Conservation (phyloP, 1,140 invertebrate genomes). For the Caenorhabditis remanei region DNA sequence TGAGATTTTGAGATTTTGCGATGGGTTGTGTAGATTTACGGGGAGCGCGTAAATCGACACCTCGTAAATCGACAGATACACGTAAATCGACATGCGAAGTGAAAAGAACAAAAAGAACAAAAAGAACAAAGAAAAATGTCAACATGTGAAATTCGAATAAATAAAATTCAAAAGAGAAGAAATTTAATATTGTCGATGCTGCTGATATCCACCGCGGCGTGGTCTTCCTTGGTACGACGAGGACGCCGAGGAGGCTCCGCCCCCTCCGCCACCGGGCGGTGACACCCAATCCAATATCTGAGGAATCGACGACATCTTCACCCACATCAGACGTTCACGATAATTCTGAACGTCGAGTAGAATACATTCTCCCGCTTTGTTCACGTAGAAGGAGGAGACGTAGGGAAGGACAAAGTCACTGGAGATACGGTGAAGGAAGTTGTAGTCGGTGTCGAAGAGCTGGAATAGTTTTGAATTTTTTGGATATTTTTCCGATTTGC, state of each 20-base stretch:
- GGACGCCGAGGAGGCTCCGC: too few species aligned
- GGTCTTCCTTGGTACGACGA: neutral
- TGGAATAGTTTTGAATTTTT: too few species aligned
- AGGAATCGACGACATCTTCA: neutral
- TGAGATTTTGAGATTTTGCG: too few species aligned
- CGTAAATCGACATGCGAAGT: too few species aligned
- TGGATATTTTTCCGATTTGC: neutral
- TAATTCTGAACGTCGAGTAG: neutral
- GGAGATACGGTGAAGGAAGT: conserved; percentile 25
- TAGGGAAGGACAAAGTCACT: conserved; percentile 15
- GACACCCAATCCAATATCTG: neutral
- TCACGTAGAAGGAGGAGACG: conserved; percentile 21
- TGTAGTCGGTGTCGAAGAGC: conserved; percentile 25
- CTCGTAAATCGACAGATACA: too few species aligned
- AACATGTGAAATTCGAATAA: too few species aligned
- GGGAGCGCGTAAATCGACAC: too few species aligned
- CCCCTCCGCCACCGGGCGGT: neutral
- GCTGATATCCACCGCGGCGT: neutral
- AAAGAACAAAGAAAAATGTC: too few species aligned
- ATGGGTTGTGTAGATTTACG: too few species aligned
- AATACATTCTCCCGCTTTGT: neutral
- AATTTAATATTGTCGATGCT: neutral
- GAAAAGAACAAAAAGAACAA: too few species aligned
- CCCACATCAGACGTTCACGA: neutral
- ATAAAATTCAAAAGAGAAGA: too few species aligned